Evolutionary conservation across 2,888 invertebrate species (phyloP), one percentile per base, ranked within the genome.

Genomic region (Aphidoletes aphidimyza): DNA sequence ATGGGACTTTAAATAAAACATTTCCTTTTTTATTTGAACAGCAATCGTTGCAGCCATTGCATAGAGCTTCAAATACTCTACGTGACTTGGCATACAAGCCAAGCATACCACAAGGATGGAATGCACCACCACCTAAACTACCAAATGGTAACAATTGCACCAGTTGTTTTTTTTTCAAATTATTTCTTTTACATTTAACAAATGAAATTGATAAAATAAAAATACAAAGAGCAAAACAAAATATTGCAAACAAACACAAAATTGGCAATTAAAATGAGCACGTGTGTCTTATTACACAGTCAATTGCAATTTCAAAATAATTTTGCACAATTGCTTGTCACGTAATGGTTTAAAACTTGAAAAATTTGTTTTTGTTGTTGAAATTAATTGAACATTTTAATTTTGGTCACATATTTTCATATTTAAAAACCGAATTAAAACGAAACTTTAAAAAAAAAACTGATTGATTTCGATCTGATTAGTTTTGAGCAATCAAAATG

Each of bases 71-170:
- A 49, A 85, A 85, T 36, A 83, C 0, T 30, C 30, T 59, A 86
- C 87, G 90, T 36, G 90, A 89, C 85, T 87, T 90, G 59, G 90
- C 90, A 0, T 90, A 90, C 78, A 90, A 89, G 84, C 90, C 90
- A 81, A 89, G 87, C 85, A 88, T 90, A 83, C 88, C 90, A n/a
- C 90, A 90, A 85, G 90, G 90, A 42, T 90, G 90, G 90, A 89
- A 88, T 85, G 88, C 89, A 45, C 89, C 89, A n/a, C 88, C 87
- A 86, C 87, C 89, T 84, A 87, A 88, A 85, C 86, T 90, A 83
- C 89, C 90, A 36, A 89, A 87, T 87, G 90, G 90, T 90, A 87
- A 87, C 86, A 85, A 84, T 85, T 54, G 2, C 8, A 47, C 6
- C 3, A 47, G 9, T 47, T 14, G 2, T 47, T 47, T 54, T 22